Evolutionary conservation across 2,113 vertebrate genomes (phyloP).

Genomic region (Tachysurus fulvidraco): DNA sequence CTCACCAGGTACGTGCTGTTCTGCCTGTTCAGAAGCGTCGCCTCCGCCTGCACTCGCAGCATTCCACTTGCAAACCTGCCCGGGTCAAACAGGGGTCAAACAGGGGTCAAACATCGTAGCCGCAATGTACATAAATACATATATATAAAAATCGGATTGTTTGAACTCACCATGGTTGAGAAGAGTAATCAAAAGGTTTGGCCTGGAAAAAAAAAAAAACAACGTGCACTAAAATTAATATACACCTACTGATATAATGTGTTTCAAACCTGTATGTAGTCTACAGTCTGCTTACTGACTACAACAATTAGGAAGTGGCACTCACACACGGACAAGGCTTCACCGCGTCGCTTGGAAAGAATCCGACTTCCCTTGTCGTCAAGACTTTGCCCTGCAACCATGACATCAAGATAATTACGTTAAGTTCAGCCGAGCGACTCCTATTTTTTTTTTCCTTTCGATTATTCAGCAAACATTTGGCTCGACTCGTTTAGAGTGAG

Average conservation of each 20-base stretch:
- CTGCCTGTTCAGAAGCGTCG: conserved; percentile 86
- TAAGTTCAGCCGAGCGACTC: conserved; percentile 57
- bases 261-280: neutral
- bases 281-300: neutral
- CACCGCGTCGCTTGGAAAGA: conserved; percentile 93
- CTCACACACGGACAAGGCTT: conserved; percentile 95
- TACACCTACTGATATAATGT: neutral
- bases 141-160: neutral
- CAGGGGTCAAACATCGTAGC: conserved; percentile 22
- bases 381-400: conserved; percentile 87
- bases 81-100: neutral
- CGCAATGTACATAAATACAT: neutral
- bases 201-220: conserved; percentile 69
- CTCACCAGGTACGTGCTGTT: conserved; percentile 96
- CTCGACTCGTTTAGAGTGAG: conserved; percentile 58
- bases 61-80: conserved; percentile 93
- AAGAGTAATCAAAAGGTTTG: conserved; percentile 92
- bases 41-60: conserved; percentile 91
- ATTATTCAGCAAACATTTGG: conserved; percentile 71
- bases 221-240: neutral
- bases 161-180: conserved; percentile 85
- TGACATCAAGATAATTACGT: conserved; percentile 59
- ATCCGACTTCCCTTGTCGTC: conserved; percentile 88
- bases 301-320: conserved; percentile 57
- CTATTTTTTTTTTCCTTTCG: conserved; percentile 44